Percentiles rank a stretch among this genome's conserved stretches.
phyloP scores from a whole-genome alignment of 37 sponge, comb jelly and placozoan genomes.

The Eunapius fragilis region DNA sequence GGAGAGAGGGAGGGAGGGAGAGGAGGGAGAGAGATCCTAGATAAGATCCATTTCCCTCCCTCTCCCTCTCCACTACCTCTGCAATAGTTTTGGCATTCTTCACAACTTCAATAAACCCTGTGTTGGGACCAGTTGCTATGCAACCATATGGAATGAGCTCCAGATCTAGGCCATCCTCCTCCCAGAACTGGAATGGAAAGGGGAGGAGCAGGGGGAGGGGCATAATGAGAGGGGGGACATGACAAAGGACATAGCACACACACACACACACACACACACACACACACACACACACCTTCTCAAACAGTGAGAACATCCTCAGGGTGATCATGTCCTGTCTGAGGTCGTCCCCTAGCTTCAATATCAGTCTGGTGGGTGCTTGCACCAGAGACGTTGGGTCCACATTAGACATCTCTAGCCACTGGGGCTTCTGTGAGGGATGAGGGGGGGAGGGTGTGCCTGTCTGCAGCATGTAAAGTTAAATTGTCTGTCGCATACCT shows the following conservation, averaged over 20 bases:
- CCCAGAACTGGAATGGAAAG: conserved; percentile 60
- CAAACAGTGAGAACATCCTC: conserved; percentile 58
- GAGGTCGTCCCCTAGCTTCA: conserved; percentile 71
- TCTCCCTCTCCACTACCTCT: too few relatives aligned
- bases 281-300: conserved; percentile 23
- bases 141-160: conserved; percentile 92
- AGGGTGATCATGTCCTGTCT: conserved; percentile 73
- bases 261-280: neutral
- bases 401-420: conserved; percentile 60
- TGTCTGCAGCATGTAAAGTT: neutral
- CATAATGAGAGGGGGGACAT: neutral
- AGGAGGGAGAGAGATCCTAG: too few relatives aligned
- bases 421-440: conserved; percentile 47
- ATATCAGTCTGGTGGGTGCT: conserved; percentile 40
- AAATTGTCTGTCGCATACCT: conserved; percentile 3
- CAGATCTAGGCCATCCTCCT: conserved; percentile 78
- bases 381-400: conserved; percentile 31
- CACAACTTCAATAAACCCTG: conserved; percentile 92
- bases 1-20: too few relatives aligned
- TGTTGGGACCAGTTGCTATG: conserved; percentile 81
- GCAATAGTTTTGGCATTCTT: conserved; percentile 77
- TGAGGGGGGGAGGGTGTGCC: neutral
- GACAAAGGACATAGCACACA: neutral
- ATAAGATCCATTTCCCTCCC: too few relatives aligned
- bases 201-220: too few relatives aligned